Base-by-base conservation (phyloP, 35 echinoderm and acorn worm species). In the Heliocidaris erythrogramma region DNA sequence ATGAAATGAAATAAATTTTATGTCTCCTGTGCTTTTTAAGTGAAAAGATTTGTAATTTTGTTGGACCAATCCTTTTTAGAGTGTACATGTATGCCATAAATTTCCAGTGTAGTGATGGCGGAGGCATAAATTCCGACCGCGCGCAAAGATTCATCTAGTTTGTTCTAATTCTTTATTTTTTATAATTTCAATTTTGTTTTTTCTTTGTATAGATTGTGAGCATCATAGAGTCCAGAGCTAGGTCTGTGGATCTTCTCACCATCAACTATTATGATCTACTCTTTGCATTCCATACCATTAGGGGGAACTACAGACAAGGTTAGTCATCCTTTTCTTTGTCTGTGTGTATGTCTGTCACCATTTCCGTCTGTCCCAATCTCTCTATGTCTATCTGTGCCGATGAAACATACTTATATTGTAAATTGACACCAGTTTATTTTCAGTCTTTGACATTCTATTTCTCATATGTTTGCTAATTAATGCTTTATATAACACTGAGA, bases 261-360 rank as follows among this genome's bases (percentile, higher is more conserved):
- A 95, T 96, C 48, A 95, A 96, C 48, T 99, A 97, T 86, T 99
- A 99, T 94, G 97, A 97, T 85, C 84, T 99, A n/a, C 94, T 99
- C 48, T 99, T 97, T 94, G 95, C 97, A 21, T 99, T 99, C 91
- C 98, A 99, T 49, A 97, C 95, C 14, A 95, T 95, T 16, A 95
- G 97, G 65, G 98, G 98, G 30, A 99, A 99, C 94, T 97, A 99
- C 88, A 92, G 98, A 47, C 96, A 99, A 97, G 98, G 98, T 99
- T 50, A 49, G 52, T 42, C 35, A 42, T 42, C 35, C 49, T 53
- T n/a, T 49, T 92, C 48, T 52, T 14, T 56, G 2, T 30, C 50
- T 92, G 12, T 91, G 2, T 91, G 31, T 91, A 1, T 48, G 30
- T 32, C 18, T 47, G 5, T 32, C 88, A 8, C 24, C 8, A 17